Base-by-base conservation (phyloP, 1,140 invertebrate species). In the Zaprionus africanus region DNA sequence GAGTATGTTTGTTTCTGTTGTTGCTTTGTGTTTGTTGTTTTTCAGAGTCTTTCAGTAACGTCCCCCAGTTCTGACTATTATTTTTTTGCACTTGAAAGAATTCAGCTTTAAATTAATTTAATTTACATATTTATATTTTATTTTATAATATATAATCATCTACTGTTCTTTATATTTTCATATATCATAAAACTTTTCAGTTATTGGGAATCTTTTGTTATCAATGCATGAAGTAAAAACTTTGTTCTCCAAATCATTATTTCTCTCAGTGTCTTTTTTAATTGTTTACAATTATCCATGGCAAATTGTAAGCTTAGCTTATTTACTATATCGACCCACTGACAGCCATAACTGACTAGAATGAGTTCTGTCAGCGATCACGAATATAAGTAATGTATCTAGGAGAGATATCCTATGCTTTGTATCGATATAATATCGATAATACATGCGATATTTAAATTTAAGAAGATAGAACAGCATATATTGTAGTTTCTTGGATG, bases 1-100 rank as follows among this genome's bases (percentile, higher is more conserved):
- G 38, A 4, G 38, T 5, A 15, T n/a, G 15, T 66, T 69, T 6
- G 38, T 66, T 69, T 59, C 58, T 74, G 73, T 49, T 49, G 46
- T 17, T 19, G 9, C 9, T 19, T 7, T 22, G 22, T 22, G 2
- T 22, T 22, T 2, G 1, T 19, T 49, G 17, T 19, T 49, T 7
- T 19, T 7, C n/a, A 19, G 43, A n/a, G 38, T 41, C 38, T 41
- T 41, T 1, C 15, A 41, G n/a, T 6, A 41, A 41, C 15, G n/a
- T 41, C 1, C 15, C 38, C 2, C 15, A 41, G 38, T 41, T n/a
- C 2, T 2, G 38, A 41, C 15, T 15, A 1, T 41, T n/a, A 15
- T 41, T 41, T n/a, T n/a, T 6, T 6, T 41, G 38, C 38, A 41
- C 38, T 41, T 41, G 38, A n/a, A n/a, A 2, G 38, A n/a, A 5